Evolutionary conservation across 2,113 vertebrate species (phyloP).

Genomic region (Grammomys surdaster): DNA sequence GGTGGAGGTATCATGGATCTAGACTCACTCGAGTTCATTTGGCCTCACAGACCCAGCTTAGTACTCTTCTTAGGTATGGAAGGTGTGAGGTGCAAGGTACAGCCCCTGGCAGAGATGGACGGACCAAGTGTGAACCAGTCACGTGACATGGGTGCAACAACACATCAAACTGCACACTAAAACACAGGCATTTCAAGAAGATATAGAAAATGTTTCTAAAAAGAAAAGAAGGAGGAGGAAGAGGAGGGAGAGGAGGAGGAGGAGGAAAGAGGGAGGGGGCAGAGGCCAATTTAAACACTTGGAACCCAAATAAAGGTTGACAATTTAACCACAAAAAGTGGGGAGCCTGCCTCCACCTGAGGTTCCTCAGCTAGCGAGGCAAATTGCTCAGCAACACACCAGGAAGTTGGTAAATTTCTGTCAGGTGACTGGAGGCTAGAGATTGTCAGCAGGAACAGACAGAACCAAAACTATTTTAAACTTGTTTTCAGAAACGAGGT

Average conservation of each 20-base stretch:
- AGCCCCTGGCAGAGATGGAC: background rate
- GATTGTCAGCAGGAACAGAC: background rate
- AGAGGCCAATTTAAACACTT: background rate
- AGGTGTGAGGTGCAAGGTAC: background rate
- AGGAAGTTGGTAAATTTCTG: background rate
- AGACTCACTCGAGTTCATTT: background rate
- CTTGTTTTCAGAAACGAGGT: no score
- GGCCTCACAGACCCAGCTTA: background rate
- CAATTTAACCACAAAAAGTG: background rate
- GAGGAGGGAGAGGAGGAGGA: no score
- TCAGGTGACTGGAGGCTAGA: background rate
- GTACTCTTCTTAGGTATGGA: background rate
- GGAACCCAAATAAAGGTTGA: background rate
- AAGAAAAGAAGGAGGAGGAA: background rate
- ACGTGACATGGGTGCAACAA: background rate
- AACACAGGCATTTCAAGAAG: background rate
- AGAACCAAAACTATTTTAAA: background rate
- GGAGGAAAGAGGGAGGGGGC: accelerated
- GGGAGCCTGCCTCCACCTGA: background rate
- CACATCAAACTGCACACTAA: background rate
- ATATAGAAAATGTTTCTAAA: background rate
- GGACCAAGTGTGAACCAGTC: background rate
- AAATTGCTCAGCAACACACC: background rate
- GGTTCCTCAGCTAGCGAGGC: background rate
- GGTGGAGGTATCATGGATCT: background rate